These are phyloP conservation scores for Salmo trutta DNA, from an alignment of 2,797 vertebrate genomes.

Conservation along the genomic window DNA sequence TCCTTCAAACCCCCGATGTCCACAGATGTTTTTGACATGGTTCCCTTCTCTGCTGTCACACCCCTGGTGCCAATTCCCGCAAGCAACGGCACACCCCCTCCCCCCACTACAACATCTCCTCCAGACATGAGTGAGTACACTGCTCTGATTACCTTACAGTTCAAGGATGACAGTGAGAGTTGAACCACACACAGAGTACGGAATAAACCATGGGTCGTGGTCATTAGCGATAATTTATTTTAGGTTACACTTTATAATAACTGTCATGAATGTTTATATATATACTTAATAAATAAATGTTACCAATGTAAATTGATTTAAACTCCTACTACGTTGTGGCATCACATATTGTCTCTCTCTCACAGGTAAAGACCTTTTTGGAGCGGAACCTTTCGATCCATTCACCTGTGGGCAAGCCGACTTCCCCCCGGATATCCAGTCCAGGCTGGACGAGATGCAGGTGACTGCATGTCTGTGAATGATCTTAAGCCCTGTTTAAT, in stretches of 20 bases:
- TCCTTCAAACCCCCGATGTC: conserved; percentile 80
- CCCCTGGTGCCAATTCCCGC: conserved; percentile 82
- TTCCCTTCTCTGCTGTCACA: conserved; percentile 91
- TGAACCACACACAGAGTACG: no score
- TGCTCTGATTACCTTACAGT: not conserved
- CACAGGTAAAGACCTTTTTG: conserved; percentile 93
- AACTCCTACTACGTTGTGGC: not conserved
- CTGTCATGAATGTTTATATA: not conserved
- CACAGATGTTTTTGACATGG: conserved; percentile 97
- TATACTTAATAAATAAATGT: not conserved
- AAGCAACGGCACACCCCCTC: conserved; percentile 88
- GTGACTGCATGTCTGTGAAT: conserved; percentile 72
- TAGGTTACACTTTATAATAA: not conserved
- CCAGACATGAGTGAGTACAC: conserved; percentile 84
- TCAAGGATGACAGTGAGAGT: not conserved
- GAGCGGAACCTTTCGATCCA: conserved; percentile 96
- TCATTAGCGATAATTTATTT: not conserved
- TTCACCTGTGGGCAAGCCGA: conserved; percentile 94
- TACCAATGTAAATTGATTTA: not conserved
- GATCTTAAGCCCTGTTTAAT: not conserved
- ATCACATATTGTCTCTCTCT: not conserved
- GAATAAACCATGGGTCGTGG: no score
- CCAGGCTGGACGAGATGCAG: conserved; percentile 99
- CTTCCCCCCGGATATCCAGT: conserved; percentile 96
- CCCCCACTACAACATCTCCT: conserved; percentile 83